phyloP scores from a whole-genome alignment of 2,113 vertebrate species.

The Gnathonemus longibarbis region DNA sequence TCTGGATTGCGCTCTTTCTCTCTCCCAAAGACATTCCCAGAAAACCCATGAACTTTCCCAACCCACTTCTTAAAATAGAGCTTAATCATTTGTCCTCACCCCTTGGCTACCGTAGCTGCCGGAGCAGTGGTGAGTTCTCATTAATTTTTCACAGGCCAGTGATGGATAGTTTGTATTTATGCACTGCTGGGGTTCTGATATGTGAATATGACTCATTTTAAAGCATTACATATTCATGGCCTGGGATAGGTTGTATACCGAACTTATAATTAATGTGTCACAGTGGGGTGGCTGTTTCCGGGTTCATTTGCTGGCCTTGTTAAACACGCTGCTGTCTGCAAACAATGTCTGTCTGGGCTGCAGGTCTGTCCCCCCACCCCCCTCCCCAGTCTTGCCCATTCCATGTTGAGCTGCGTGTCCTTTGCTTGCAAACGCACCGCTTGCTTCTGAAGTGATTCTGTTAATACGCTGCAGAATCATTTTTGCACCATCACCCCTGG shows the following conservation, averaged over 20 bases:
- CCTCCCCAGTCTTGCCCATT: not conserved
- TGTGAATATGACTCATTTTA: constrained; percentile 96
- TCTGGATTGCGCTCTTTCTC: constrained; percentile 24
- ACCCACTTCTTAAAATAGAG: constrained; percentile 36
- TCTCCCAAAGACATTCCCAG: constrained; percentile 24
- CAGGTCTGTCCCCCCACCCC: not conserved
- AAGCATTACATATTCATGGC: constrained; percentile 98
- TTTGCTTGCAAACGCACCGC: not conserved
- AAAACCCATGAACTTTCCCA: constrained; percentile 32
- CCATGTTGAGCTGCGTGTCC: not conserved
- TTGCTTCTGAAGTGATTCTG: constrained; percentile 8
- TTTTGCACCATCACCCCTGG: not conserved
- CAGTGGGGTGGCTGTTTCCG: constrained; percentile 76
- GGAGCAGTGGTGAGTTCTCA: constrained; percentile 64
- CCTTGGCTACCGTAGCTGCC: constrained; percentile 47
- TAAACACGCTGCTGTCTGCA: constrained; percentile 74
- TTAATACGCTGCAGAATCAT: not conserved
- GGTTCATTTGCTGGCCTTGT: constrained; percentile 80
- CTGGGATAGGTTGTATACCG: constrained; percentile 84
- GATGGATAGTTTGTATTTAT: constrained; percentile 89
- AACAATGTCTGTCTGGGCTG: constrained; percentile 45
- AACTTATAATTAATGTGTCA: constrained; percentile 99
- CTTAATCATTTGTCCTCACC: constrained; percentile 42
- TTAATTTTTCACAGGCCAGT: constrained; percentile 78
- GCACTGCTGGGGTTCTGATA: constrained; percentile 81